phyloP scores from a whole-genome alignment of 1,140 invertebrate species.

The Trypoxylus dichotomus region DNA sequence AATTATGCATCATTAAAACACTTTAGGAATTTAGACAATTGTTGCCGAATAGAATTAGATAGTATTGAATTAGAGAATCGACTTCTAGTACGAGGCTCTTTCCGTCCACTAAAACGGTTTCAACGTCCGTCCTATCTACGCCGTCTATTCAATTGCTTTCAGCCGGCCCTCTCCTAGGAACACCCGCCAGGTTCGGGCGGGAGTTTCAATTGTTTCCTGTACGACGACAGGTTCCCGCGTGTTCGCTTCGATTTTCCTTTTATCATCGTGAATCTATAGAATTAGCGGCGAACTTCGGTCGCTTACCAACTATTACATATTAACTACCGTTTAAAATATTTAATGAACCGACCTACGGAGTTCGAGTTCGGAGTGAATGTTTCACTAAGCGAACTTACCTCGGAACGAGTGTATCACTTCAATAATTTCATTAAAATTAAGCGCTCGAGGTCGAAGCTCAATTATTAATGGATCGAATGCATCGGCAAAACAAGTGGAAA shows the following conservation, averaged over 20 bases:
- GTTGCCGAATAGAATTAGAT: neutral
- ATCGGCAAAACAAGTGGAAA: neutral
- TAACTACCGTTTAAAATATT: conserved; percentile 19
- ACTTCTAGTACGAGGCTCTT: neutral
- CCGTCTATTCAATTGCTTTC: neutral
- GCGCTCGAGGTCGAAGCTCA: conserved; percentile 10
- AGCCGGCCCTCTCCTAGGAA: neutral
- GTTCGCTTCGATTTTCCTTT: neutral
- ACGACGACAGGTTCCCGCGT: neutral
- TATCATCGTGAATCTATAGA: neutral
- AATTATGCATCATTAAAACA: neutral
- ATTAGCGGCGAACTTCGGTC: conserved; percentile 12
- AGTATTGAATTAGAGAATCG: neutral
- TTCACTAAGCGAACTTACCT: conserved; percentile 6
- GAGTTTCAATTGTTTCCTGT: conserved; percentile 21
- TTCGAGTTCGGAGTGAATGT: neutral
- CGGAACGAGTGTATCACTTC: conserved; percentile 14
- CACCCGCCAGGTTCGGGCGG: neutral
- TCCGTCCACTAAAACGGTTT: conserved; percentile 15
- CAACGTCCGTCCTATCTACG: neutral
- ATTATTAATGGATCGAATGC: conserved; percentile 23
- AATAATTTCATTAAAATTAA: conserved; percentile 20
- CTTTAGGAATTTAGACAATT: neutral
- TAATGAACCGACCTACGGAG: neutral
- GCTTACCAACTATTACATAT: neutral